Evolutionary conservation across 2,888 invertebrate genomes (phyloP), one percentile per base, ranked within the genome.

Genomic region (Cantharis rufa): DNA sequence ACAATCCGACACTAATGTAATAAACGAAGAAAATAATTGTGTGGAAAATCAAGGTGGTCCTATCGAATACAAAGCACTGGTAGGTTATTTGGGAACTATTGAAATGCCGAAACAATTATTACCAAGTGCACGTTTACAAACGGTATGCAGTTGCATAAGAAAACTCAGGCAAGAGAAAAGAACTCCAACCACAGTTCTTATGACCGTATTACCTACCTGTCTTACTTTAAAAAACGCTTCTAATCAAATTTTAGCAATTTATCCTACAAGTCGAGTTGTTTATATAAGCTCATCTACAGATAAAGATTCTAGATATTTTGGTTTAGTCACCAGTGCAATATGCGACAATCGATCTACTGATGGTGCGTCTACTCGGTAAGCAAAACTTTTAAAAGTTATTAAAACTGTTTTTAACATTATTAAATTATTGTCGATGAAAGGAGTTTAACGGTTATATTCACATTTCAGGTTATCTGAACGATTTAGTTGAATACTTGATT

Each of bases 31-130:
- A 75, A 76, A 71, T 64, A 75, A 76, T 27, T 77, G 85, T 3
- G 82, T 85, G 80, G 87, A 87, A 74, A 86, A 90, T 87, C 76
- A 90, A 84, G 86, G 84, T 28, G 88, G 90, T 86, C 89, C 92
- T 0, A 90, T 95, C 10, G 95, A 95, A 79, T 95, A 94, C 84
- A 92, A 95, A 82, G 95, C 95, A 0, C 92, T 98, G 2, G 96
- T 98, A 1, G 98, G 98, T 1, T 98, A 98, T 88, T 90, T 98
- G 69, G 98, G 98, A 18, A 98, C 98, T 1, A 97, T 98, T 80
- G 98, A 98, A 89, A 97, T 98, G 90, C 98, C 98, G 0, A 94
- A 94, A 86, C 94, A 95, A 81, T 90, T 95, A 64, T 90, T 94
- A 71, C 92, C 93, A 68, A 93, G 93, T 62, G 93, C 94, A 13